These are phyloP conservation scores for Luscinia luscinia DNA, from an alignment of 2,797 vertebrate genomes.

Conservation along the genomic window DNA sequence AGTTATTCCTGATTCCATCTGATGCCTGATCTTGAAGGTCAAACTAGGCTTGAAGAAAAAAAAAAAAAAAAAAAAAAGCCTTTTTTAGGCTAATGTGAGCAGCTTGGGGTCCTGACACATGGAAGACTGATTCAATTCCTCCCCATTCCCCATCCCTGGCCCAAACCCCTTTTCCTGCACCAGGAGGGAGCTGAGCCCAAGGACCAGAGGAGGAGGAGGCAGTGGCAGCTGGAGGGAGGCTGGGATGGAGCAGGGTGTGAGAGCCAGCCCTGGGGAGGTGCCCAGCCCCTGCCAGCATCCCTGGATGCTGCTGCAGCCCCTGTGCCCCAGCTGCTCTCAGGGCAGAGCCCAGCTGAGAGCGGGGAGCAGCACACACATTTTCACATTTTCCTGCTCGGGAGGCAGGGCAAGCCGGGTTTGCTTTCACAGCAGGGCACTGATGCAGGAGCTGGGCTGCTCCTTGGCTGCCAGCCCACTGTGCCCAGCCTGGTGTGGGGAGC, in stretches of 20 bases:
- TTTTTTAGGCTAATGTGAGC: neutral
- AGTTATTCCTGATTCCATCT: neutral
- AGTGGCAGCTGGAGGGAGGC: neutral
- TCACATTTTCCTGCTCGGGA: neutral
- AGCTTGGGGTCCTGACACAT: neutral
- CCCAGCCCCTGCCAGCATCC: neutral
- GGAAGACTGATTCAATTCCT: neutral
- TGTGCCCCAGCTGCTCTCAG: neutral
- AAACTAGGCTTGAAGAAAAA: neutral
- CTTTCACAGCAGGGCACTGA: rapidly evolving
- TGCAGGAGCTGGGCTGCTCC: neutral
- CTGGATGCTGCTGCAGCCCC: neutral
- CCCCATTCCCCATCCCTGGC: neutral
- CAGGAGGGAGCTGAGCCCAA: neutral
- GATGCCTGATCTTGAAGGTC: neutral
- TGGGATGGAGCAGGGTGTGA: neutral
- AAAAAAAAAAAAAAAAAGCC: too few species aligned
- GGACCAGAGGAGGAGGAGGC: neutral
- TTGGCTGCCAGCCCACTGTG: neutral
- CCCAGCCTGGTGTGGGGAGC: neutral
- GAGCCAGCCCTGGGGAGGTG: neutral
- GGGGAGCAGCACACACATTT: neutral
- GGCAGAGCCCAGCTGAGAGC: neutral
- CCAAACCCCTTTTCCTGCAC: neutral
- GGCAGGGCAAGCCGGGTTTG: rapidly evolving